These are phyloP conservation scores for Macrostomum cliftonense DNA, from an alignment of 2,888 invertebrate genomes.

Conservation along the genomic window DNA sequence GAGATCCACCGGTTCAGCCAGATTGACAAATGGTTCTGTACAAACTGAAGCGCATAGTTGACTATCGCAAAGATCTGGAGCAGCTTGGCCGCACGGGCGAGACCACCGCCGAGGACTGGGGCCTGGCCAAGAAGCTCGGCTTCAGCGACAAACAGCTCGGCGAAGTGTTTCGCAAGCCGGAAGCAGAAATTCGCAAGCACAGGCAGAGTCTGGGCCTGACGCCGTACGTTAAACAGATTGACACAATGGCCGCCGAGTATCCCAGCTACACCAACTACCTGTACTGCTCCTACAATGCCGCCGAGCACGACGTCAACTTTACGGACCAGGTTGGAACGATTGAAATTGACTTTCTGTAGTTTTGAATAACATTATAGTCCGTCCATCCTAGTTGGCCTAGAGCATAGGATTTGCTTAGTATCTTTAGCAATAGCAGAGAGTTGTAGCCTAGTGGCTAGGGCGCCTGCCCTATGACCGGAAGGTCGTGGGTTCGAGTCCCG, in stretches of 20 bases:
- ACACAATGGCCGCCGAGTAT: conserved; percentile 30
- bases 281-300: conserved; percentile 26
- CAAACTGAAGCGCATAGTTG: conserved; percentile 19
- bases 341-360: no score
- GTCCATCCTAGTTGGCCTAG: no score
- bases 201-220: conserved; percentile 14
- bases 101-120: conserved; percentile 13
- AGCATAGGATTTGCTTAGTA: no score
- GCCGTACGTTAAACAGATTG: conserved; percentile 29
- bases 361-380: no score
- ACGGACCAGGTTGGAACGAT: no score
- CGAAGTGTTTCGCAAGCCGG: conserved; percentile 13
- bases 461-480: no score
- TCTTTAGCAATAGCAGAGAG: no score
- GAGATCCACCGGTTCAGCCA: conserved; percentile 20
- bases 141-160: conserved; percentile 25
- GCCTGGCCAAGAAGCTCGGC: conserved; percentile 20
- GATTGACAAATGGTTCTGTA: conserved; percentile 25
- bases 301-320: conserved; percentile 14
- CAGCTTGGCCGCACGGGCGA: neutral
- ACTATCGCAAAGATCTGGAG: conserved; percentile 15
- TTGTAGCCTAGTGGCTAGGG: no score
- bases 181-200: conserved; percentile 16
- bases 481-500: no score
- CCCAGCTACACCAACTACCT: conserved; percentile 26